These are phyloP conservation scores for Ptychoptera contaminata DNA, from an alignment of 2,888 invertebrate genomes.

Conservation along the genomic window DNA sequence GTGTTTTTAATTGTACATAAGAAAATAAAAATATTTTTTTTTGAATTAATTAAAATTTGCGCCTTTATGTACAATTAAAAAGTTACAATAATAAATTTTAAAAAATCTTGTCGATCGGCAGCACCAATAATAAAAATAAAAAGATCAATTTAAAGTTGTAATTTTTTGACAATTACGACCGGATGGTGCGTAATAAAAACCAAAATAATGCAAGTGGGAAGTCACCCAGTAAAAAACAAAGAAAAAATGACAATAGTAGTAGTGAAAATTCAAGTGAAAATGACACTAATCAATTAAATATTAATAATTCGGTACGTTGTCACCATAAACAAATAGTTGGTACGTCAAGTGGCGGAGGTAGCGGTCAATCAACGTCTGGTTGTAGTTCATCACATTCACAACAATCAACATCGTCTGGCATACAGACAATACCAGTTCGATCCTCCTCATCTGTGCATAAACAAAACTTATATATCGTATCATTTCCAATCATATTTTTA, in stretches of 20 bases:
- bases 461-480: conserved; percentile 74
- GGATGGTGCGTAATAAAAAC: conserved; percentile 31
- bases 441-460: conserved; percentile 78
- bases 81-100: too few species aligned
- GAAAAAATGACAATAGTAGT: conserved; percentile 26
- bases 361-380: conserved; percentile 1
- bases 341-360: background rate
- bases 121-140: too few species aligned
- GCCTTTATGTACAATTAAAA: too few species aligned
- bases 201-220: conserved; percentile 23
- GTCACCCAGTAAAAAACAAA: conserved; percentile 24
- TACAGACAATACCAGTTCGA: conserved; percentile 75
- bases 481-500: conserved; percentile 72
- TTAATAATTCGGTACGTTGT: too few species aligned
- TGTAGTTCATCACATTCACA: conserved; percentile 2
- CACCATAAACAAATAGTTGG: background rate
- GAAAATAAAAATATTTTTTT: too few species aligned
- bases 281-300: conserved; percentile 17
- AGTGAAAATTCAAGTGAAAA: conserved; percentile 23
- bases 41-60: too few species aligned
- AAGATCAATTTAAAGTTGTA: background rate
- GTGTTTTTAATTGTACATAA: too few species aligned
- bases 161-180: conserved; percentile 4
- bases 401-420: conserved; percentile 34
- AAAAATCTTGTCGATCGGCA: too few species aligned